These are phyloP conservation scores for Oophaga sylvatica DNA, from an alignment of 2,797 vertebrate genomes.

Conservation along the genomic window DNA sequence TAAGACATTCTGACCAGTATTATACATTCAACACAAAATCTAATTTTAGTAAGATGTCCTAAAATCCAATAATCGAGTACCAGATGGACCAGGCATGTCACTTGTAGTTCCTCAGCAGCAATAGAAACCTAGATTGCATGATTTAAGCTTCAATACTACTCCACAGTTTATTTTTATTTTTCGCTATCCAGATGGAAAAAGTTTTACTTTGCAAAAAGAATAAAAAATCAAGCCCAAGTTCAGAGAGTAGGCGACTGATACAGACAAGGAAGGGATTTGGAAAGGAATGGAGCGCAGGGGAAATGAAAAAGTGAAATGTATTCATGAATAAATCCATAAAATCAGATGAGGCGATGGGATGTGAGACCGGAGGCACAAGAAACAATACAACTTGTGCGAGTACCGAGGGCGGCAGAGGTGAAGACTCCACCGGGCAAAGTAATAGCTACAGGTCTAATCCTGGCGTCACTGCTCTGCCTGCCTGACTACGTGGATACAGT, in stretches of 20 bases:
- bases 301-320: slow-evolving; percentile 45
- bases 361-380: slow-evolving; percentile 12
- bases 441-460: slow-evolving; percentile 5
- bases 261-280: slow-evolving; percentile 41
- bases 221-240: slow-evolving; percentile 10
- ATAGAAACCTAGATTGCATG: not conserved
- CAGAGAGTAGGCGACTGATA: slow-evolving; percentile 22
- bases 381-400: slow-evolving; percentile 1
- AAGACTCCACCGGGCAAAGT: not conserved
- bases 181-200: slow-evolving; percentile 36
- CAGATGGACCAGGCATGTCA: not conserved
- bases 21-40: not conserved
- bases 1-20: not conserved
- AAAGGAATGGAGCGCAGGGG: slow-evolving; percentile 45
- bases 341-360: slow-evolving; percentile 45
- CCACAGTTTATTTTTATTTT: slow-evolving; percentile 1
- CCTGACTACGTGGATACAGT: slow-evolving; percentile 38
- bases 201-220: slow-evolving; percentile 13
- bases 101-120: not conserved
- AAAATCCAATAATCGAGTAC: not conserved
- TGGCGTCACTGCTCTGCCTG: slow-evolving; percentile 3
- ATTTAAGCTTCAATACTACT: not conserved
- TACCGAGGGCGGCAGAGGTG: slow-evolving; percentile 12
- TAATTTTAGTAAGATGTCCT: not conserved
- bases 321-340: slow-evolving; percentile 59